Evolutionary conservation across 2,113 vertebrate genomes (phyloP), one percentile per base, ranked within the genome.

Genomic region (Conger conger): DNA sequence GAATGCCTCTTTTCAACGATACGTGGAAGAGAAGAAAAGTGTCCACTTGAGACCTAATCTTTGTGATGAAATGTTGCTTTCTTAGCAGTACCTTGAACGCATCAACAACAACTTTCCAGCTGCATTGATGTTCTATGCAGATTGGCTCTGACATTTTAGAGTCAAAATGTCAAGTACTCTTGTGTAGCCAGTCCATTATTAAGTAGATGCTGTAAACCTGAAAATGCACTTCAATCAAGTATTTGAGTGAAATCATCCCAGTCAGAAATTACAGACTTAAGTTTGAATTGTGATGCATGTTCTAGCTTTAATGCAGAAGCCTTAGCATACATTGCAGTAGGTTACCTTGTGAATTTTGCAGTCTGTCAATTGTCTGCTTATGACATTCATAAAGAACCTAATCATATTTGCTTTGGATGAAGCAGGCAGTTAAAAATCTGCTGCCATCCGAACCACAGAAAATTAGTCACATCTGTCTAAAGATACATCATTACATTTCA

Each of bases 1-100:
- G n/a, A 30, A 33, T 73, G 6, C 68, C 68, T 73, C 11, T 73
- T 63, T 63, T 27, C 2, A 33, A 9, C 9, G n/a, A 13, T 13
- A 33, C 33, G 68, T 11, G n/a, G 57, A 3, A 63, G 20, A 63
- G 20, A 63, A 8, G 57, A 63, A 63, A 27, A 23, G 27, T 13
- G 13, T 73, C 68, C n/a, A 73, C 68, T 33, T 73, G 9, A 33
- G 27, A 30, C n/a, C 68, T 73, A n/a, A 73, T 33, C 68, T 73
- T 73, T 73, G 68, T 73, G 68, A 73, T 73, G 68, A 73, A 73
- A 73, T 73, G n/a, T 73, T 73, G 27, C 68, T 73, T 73, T 30
- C 68, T 33, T 33, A 30, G 68, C 68, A 3, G 68, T 17, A n/a
- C n/a, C n/a, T 73, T 27, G 27, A 27, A 73, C 33, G 11, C 20